These are phyloP conservation scores for Melipona beecheii DNA, from an alignment of 2,888 invertebrate species.

Conservation along the genomic window DNA sequence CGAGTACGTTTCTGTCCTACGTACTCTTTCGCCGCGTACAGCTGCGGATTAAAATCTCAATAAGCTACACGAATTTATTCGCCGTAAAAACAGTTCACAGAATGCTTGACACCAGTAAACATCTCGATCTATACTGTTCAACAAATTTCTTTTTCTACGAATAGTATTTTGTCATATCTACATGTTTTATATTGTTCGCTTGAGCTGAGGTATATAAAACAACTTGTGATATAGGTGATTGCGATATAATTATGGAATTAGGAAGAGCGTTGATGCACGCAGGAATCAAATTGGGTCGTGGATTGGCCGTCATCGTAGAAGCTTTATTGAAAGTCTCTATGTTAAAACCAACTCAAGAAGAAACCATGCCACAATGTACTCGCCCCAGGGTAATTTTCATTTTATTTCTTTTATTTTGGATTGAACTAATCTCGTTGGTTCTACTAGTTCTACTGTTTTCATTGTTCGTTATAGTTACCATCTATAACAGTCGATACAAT, in stretches of 20 bases:
- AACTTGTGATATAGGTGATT: constrained; percentile 70
- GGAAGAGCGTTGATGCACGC: constrained; percentile 74
- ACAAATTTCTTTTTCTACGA: not conserved
- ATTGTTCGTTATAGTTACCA: constrained; percentile 74
- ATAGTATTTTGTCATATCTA: not conserved
- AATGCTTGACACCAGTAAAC: constrained; percentile 51
- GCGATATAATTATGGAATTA: constrained; percentile 76
- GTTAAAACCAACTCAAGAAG: constrained; percentile 85
- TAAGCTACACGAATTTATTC: constrained; percentile 65
- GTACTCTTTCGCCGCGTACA: constrained; percentile 56
- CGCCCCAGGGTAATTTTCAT: constrained; percentile 84
- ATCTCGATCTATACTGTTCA: constrained; percentile 21
- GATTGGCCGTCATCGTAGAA: constrained; percentile 84
- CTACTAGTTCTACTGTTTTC: too few relatives aligned
- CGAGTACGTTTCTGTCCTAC: constrained; percentile 35
- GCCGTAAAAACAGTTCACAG: constrained; percentile 72
- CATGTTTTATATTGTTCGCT: not conserved
- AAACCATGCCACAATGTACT: constrained; percentile 85
- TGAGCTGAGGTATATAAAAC: not conserved
- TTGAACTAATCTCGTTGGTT: not conserved
- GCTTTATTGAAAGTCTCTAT: constrained; percentile 86
- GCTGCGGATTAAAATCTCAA: constrained; percentile 78
- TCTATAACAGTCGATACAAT: constrained; percentile 79
- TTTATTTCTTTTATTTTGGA: not conserved
- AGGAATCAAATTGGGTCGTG: constrained; percentile 77